phyloP scores from a whole-genome alignment of 2,797 vertebrate species.

The Podargus strigoides region DNA sequence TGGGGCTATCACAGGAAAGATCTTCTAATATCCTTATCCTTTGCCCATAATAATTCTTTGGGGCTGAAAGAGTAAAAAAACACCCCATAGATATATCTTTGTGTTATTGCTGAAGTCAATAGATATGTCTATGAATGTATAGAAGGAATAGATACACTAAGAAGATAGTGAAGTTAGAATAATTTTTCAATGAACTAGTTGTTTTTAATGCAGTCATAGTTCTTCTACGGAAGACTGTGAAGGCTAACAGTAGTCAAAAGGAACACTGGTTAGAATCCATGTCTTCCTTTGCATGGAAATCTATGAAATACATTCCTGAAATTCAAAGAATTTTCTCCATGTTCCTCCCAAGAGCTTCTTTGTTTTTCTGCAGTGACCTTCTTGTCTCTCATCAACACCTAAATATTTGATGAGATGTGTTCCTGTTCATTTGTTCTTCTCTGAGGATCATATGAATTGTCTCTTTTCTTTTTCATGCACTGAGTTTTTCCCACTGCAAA shows the following conservation, averaged over 20 bases:
- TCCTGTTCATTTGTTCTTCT: neutral
- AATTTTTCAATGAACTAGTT: neutral
- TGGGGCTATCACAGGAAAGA: neutral
- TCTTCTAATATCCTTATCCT: neutral
- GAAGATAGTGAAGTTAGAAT: neutral
- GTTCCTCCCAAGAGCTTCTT: neutral
- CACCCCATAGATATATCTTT: accelerated
- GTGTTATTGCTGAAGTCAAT: neutral
- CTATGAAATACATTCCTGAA: neutral
- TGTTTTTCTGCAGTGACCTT: neutral
- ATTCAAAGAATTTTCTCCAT: neutral
- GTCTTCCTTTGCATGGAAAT: neutral
- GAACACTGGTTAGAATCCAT: neutral
- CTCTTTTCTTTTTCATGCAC: neutral
- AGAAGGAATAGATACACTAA: neutral
- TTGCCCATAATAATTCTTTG: neutral
- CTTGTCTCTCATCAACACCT: neutral
- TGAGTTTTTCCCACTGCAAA: neutral
- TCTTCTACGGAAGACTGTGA: neutral
- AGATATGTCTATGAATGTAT: neutral
- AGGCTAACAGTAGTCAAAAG: neutral
- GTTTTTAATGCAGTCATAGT: neutral
- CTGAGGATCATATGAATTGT: neutral
- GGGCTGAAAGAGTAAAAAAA: neutral
- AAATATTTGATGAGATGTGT: slow-evolving; percentile 26